These are phyloP conservation scores for Argynnis bischoffii DNA, from an alignment of 2,888 invertebrate species.

Conservation along the genomic window DNA sequence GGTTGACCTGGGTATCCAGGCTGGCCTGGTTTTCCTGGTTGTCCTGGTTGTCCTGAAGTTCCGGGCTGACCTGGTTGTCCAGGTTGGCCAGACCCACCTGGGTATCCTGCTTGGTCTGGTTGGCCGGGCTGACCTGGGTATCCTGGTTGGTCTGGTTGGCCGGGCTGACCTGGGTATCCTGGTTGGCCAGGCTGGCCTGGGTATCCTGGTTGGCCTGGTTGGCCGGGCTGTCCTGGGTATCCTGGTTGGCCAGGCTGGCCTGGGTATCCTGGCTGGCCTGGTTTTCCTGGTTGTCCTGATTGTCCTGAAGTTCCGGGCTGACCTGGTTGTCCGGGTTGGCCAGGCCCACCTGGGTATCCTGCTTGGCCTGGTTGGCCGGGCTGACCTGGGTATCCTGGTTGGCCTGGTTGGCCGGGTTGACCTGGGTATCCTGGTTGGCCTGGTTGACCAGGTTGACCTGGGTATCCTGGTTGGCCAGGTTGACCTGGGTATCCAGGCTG, in stretches of 20 bases:
- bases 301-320: constrained; percentile 55
- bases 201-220: constrained; percentile 43
- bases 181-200: constrained; percentile 56
- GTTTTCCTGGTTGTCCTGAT: constrained; percentile 58
- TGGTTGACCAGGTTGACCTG: constrained; percentile 31
- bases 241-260: constrained; percentile 51
- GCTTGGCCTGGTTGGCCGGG: constrained; percentile 36
- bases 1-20: constrained; percentile 36
- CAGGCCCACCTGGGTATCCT: constrained; percentile 38
- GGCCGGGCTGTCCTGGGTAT: constrained; percentile 40
- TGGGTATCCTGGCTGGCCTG: constrained; percentile 42
- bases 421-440: constrained; percentile 31
- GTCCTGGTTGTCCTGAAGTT: constrained; percentile 47
- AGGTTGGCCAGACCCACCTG: constrained; percentile 43
- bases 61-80: constrained; percentile 44
- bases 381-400: constrained; percentile 53
- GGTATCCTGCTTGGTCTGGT: constrained; percentile 57
- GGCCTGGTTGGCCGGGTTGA: constrained; percentile 40
- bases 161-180: constrained; percentile 63
- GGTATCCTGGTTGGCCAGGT: constrained; percentile 33
- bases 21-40: constrained; percentile 41
- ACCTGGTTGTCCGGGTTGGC: constrained; percentile 42
- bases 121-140: constrained; percentile 61
- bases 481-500: constrained; percentile 34
- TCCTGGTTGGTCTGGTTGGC: constrained; percentile 42